phyloP scores from a whole-genome alignment of 1,140 invertebrate species.

The Zaprionus kolodkinae region DNA sequence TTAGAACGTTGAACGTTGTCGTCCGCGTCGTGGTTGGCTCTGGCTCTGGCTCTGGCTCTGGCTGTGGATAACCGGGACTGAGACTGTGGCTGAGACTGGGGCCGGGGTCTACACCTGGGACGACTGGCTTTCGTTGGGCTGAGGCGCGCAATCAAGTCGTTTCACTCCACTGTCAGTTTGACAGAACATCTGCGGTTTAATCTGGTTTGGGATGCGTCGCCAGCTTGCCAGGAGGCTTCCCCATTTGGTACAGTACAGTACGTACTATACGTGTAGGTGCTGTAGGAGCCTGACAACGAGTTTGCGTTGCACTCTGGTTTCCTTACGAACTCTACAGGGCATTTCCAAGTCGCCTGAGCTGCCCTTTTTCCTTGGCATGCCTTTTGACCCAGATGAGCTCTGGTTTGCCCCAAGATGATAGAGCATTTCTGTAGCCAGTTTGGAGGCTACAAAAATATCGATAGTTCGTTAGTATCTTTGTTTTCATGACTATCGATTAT shows the following conservation, averaged over 20 bases:
- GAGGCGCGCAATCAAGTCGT: constrained; percentile 76
- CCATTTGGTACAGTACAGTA: constrained; percentile 60
- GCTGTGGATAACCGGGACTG: constrained; percentile 37
- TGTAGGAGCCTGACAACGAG: background rate
- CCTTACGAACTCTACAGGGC: background rate
- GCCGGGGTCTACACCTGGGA: constrained; percentile 11
- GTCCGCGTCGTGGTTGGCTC: background rate
- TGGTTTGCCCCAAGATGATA: background rate
- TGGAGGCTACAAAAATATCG: too few species aligned
- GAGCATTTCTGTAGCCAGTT: background rate
- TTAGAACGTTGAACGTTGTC: constrained; percentile 78
- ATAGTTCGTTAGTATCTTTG: too few species aligned
- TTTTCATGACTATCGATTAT: too few species aligned
- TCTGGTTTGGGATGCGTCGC: constrained; percentile 64
- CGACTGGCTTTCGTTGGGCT: constrained; percentile 18
- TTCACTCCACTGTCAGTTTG: constrained; percentile 74
- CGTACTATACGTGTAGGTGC: constrained; percentile 10
- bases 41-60: constrained; percentile 1
- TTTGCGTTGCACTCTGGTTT: background rate
- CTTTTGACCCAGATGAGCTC: background rate
- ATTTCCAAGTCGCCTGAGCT: background rate
- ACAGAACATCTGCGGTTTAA: constrained; percentile 79
- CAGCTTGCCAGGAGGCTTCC: constrained; percentile 33
- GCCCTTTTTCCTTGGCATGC: too few species aligned
- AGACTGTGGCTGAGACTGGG: background rate